Conservation (phyloP, 2,113 vertebrate genomes). For the Grantiella picta region DNA sequence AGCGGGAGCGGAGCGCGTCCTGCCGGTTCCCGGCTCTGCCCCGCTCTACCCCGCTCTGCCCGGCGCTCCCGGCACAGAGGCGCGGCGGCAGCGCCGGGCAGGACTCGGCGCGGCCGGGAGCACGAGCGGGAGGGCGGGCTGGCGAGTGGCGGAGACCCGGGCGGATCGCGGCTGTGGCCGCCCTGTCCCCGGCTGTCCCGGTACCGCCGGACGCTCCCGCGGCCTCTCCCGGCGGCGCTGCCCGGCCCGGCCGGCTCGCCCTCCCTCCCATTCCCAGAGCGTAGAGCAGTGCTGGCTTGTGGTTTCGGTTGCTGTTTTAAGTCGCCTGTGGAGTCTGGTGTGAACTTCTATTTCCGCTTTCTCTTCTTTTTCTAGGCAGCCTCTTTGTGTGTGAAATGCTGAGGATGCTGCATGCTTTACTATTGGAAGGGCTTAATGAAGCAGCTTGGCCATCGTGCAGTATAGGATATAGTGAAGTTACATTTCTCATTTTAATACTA, state of each 20-base stretch:
- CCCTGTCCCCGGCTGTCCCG: too few relatives aligned
- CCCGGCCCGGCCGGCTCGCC: not conserved
- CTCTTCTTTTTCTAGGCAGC: not conserved
- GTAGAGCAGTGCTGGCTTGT: accelerated
- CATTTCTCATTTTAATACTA: not conserved
- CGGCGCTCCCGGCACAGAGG: too few relatives aligned
- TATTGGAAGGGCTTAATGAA: not conserved
- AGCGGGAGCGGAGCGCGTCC: too few relatives aligned
- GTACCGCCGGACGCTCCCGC: not conserved
- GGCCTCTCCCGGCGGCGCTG: not conserved
- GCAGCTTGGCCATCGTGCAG: not conserved
- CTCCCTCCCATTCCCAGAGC: not conserved
- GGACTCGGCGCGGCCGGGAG: too few relatives aligned
- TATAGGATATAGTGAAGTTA: not conserved
- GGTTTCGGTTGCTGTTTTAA: not conserved
- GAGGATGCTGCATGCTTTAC: not conserved
- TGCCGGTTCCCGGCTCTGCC: too few relatives aligned
- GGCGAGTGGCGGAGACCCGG: too few relatives aligned
- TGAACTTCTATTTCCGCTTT: not conserved
- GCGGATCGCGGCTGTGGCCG: too few relatives aligned
- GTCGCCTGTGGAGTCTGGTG: not conserved
- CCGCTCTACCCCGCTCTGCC: too few relatives aligned
- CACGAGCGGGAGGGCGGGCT: too few relatives aligned
- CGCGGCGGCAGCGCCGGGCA: too few relatives aligned
- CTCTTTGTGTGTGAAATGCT: not conserved